Conservation (phyloP, 2,888 invertebrate species). For the Ichneumon xanthorius region DNA sequence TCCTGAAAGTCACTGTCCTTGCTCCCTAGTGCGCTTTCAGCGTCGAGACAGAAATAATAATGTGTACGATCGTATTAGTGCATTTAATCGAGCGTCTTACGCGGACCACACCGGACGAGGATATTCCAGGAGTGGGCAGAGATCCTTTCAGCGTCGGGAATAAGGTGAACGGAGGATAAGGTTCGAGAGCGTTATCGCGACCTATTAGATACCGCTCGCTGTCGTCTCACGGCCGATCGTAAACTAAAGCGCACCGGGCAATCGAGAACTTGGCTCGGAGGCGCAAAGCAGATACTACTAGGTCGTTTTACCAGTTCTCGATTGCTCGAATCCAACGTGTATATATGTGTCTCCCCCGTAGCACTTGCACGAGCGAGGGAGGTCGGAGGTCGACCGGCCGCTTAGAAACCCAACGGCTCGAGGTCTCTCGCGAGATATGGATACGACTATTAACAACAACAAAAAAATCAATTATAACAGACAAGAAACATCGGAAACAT, state of each 20-base stretch:
- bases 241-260: conserved; percentile 69
- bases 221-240: conserved; percentile 79
- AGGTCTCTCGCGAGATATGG: neutral
- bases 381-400: conserved; percentile 52
- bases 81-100: conserved; percentile 72
- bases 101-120: conserved; percentile 79
- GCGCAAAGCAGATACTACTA: conserved; percentile 62
- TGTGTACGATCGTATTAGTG: conserved; percentile 35
- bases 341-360: neutral
- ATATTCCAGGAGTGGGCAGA: conserved; percentile 72
- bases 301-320: conserved; percentile 75
- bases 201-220: conserved; percentile 78
- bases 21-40: conserved; percentile 52
- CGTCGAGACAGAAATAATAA: conserved; percentile 60
- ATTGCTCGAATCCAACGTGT: conserved; percentile 51
- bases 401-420: neutral
- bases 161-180: conserved; percentile 72
- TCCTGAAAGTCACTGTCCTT: conserved; percentile 66
- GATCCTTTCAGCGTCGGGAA: conserved; percentile 36
- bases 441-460: neutral
- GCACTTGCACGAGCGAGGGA: conserved; percentile 16
- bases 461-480: neutral
- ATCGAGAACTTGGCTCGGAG: neutral
- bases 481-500: neutral
- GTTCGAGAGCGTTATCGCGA: conserved; percentile 80